phyloP scores from a whole-genome alignment of 2,113 vertebrate species.

The Eurypyga helias region DNA sequence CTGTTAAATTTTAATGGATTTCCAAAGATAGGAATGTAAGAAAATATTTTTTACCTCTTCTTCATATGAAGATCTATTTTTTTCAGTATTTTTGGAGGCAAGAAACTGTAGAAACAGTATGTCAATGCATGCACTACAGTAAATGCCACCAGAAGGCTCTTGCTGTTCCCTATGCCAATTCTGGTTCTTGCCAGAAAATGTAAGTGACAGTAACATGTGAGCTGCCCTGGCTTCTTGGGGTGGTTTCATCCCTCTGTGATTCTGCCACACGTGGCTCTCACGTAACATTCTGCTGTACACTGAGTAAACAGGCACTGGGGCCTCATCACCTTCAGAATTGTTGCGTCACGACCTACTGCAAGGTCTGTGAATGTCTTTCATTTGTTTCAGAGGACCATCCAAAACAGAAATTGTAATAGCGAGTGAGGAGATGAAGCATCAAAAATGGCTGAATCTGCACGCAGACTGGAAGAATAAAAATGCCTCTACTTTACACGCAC shows the following conservation, averaged over 20 bases:
- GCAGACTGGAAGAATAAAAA: slow-evolving; percentile 81
- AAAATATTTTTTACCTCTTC: neutral
- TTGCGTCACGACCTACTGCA: neutral
- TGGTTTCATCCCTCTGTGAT: neutral
- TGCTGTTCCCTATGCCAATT: neutral
- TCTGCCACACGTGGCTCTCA: neutral
- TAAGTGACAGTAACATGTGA: neutral
- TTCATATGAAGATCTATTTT: neutral
- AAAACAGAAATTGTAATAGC: slow-evolving; percentile 76
- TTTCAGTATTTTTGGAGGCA: neutral
- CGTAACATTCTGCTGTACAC: neutral
- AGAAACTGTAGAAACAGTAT: neutral
- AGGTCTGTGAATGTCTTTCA: neutral
- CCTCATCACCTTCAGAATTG: neutral
- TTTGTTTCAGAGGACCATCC: slow-evolving; percentile 79
- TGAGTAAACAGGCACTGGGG: neutral
- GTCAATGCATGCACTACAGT: neutral
- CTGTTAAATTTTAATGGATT: neutral
- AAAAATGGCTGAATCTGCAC: slow-evolving; percentile 86
- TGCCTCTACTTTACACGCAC: slow-evolving; percentile 81
- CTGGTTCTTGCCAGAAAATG: neutral
- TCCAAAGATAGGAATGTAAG: neutral
- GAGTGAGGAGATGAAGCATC: slow-evolving; percentile 62
- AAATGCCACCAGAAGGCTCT: neutral
- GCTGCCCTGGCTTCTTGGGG: neutral